These are phyloP conservation scores for Mareca penelope DNA, from an alignment of 2,797 vertebrate genomes.

Conservation along the genomic window DNA sequence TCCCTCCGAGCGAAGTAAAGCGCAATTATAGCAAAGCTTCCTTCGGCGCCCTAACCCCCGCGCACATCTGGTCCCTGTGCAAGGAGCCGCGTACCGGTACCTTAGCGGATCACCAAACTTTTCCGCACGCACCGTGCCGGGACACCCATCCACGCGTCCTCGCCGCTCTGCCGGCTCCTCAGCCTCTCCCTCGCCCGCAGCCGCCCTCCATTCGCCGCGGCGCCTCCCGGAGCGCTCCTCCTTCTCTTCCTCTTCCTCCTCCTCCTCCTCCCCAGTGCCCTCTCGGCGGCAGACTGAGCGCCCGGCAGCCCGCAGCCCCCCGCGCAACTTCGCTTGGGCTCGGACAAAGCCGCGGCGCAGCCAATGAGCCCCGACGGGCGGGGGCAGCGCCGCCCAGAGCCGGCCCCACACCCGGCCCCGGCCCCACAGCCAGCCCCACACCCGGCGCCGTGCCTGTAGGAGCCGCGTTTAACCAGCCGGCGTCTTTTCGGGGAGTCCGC, in stretches of 20 bases:
- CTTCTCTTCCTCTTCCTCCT: too few relatives aligned
- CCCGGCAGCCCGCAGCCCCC: neutral
- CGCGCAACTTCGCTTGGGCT: neutral
- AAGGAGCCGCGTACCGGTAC: neutral
- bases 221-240: too few relatives aligned
- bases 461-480: neutral
- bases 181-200: too few relatives aligned
- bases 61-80: slow-evolving; percentile 55
- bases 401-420: neutral
- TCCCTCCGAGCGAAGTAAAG: slow-evolving; percentile 52
- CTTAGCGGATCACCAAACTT: slow-evolving; percentile 55
- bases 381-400: neutral
- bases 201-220: too few relatives aligned
- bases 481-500: too few relatives aligned
- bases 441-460: too few relatives aligned
- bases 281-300: neutral
- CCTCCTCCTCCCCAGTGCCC: too few relatives aligned
- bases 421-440: too few relatives aligned
- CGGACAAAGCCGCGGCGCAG: neutral
- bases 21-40: slow-evolving; percentile 43
- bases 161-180: too few relatives aligned
- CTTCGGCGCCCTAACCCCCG: slow-evolving; percentile 39
- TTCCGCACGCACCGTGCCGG: slow-evolving; percentile 57
- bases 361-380: too few relatives aligned
- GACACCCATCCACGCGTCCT: slow-evolving; percentile 10